A percentile compares a stretch with the other conserved stretches of the same genome.
Conservation (phyloP, 2,113 vertebrate species). For the Azemiops feae region DNA sequence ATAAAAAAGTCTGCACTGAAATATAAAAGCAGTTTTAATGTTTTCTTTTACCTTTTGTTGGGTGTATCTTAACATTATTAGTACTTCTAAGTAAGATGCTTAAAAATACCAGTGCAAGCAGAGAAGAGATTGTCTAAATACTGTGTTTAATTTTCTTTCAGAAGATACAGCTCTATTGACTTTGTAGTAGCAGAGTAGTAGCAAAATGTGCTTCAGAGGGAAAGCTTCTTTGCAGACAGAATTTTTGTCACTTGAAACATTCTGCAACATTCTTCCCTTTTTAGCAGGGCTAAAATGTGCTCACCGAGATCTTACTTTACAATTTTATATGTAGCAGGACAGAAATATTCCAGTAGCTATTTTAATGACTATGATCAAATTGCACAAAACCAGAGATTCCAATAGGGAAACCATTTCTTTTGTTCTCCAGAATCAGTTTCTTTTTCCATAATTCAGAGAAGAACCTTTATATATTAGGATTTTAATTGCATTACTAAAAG, state of each 20-base stretch:
- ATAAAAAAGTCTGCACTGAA: not conserved
- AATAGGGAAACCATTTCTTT: not conserved
- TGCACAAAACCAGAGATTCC: not conserved
- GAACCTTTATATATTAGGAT: not conserved
- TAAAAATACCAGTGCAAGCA: not conserved
- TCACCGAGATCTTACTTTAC: not conserved
- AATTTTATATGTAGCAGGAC: not conserved
- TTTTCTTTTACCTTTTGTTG: not conserved
- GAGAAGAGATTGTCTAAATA: not conserved
- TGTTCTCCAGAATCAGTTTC: not conserved
- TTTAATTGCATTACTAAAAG: not conserved
- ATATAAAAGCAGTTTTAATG: not conserved
- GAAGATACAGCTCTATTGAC: not conserved
- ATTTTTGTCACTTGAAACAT: not conserved
- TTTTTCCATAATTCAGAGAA: not conserved
- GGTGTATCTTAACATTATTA: not conserved
- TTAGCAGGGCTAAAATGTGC: not conserved
- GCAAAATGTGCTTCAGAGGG: not conserved
- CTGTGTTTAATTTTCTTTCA: constrained; percentile 1
- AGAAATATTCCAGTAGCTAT: not conserved
- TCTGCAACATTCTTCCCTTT: not conserved
- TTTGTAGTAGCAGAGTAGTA: not conserved
- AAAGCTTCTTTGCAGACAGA: not conserved
- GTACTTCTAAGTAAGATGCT: not conserved
- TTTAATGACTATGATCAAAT: constrained; percentile 3